These are phyloP conservation scores for Drosophila navojoa DNA, from an alignment of 1,140 invertebrate genomes.

Conservation along the genomic window DNA sequence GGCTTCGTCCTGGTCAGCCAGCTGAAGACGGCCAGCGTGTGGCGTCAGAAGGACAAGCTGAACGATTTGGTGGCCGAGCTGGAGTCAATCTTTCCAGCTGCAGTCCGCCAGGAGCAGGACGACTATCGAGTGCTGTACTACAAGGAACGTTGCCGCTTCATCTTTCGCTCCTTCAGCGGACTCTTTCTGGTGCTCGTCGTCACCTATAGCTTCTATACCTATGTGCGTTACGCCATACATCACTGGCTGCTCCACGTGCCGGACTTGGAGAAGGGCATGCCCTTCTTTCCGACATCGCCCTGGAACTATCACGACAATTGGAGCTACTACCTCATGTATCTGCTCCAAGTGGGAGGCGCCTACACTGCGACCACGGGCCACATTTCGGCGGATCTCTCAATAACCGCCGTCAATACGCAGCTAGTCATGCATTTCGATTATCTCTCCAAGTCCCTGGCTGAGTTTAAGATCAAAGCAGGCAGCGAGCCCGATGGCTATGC, in stretches of 20 bases:
- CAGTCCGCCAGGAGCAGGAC: conserved; percentile 6
- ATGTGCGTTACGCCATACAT: conserved; percentile 37
- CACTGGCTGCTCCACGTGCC: conserved; percentile 28
- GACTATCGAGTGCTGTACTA: conserved; percentile 30
- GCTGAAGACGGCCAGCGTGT: conserved; percentile 50
- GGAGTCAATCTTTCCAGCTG: conserved; percentile 47
- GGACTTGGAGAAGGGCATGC: conserved; percentile 28
- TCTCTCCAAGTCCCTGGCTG: conserved; percentile 12
- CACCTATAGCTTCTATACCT: conserved; percentile 51
- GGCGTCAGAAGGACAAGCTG: conserved; percentile 32
- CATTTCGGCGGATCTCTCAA: conserved; percentile 50
- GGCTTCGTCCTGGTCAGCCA: conserved; percentile 47
- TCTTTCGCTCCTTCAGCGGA: conserved; percentile 37
- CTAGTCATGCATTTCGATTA: conserved; percentile 65
- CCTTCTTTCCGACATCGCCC: conserved; percentile 38
- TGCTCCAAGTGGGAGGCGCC: conserved; percentile 31
- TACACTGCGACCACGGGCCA: conserved; percentile 50
- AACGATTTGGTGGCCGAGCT: conserved; percentile 37
- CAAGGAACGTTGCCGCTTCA: conserved; percentile 14
- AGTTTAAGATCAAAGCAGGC: neutral
- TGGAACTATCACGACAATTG: conserved; percentile 56
- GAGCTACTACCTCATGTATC: conserved; percentile 51
- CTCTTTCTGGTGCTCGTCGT: conserved; percentile 48
- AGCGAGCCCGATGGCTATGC: neutral
- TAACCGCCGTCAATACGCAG: conserved; percentile 48